Base-by-base conservation (phyloP, 2,797 vertebrate genomes). In the Telmatherina bonti region DNA sequence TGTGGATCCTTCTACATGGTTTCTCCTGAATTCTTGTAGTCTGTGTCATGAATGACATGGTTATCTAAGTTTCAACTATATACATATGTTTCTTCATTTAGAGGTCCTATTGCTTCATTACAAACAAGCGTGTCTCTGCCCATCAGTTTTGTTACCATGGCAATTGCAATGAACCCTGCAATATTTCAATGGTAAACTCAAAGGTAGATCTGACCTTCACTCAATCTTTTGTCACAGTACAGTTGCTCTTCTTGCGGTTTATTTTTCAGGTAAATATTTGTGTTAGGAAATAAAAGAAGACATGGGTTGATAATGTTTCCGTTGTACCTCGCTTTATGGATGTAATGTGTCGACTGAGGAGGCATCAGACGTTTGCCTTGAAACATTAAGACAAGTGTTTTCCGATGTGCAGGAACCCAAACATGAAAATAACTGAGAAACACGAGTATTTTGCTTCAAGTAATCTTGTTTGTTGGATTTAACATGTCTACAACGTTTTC, bases 81-180 rank as follows among this genome's bases (percentile, higher is more conserved):
- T 11, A 59, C 45, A 27, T 10, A 16, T 4, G 11, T 15, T 4
- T 18, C 20, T 51, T 67, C 67, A 13, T 74, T 70, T 38, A 49
- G 18, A 64, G 61, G 36, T 38, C 38, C 30, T 62, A 63, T 69
- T 77, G 66, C 35, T 61, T 6, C 62, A 51, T 67, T 64, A 59
- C 76, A 33, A 73, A 70, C 74, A 74, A 63, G 22, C 30, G 22
- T 57, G 29, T 71, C 43, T 65, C 30, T 79, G 59, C 79, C 64
- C 71, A 69, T 64, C 76, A 77, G 66, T 63, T 80, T 77, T 89
- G 83, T 90, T 90, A 82, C 88, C 85, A 76, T 90, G 81, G 78
- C 71, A 69, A 67, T 81, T 84, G 65, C 66, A 72, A 67, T 79
- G 83, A 87, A 81, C 79, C 73, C 35, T 35, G 41, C 70, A 45